These are phyloP conservation scores for Cantharis rufa DNA, from an alignment of 2,888 invertebrate species.

Conservation along the genomic window DNA sequence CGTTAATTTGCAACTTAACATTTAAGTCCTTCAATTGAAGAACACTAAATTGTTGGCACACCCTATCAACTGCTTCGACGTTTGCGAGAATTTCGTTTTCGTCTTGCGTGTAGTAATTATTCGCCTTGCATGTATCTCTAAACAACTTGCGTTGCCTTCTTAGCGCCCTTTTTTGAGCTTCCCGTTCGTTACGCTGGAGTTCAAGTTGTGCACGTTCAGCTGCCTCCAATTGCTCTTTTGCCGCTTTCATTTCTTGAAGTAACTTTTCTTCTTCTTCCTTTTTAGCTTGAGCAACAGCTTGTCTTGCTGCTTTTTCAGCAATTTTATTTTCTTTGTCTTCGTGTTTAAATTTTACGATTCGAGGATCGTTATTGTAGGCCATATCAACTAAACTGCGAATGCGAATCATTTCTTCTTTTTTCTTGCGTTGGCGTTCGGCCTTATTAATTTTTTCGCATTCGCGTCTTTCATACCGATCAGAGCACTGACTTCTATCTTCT, in stretches of 20 bases:
- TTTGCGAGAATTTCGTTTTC: conserved; percentile 76
- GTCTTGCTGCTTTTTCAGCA: conserved; percentile 86
- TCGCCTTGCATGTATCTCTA: conserved; percentile 77
- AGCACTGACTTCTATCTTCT: conserved; percentile 97
- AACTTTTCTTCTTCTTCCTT: conserved; percentile 83
- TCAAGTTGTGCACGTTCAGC: conserved; percentile 83
- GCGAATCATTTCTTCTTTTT: conserved; percentile 95
- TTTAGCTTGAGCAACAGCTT: conserved; percentile 79
- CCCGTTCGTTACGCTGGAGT: conserved; percentile 81
- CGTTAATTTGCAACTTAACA: conserved; percentile 68
- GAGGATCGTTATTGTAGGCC: conserved; percentile 92
- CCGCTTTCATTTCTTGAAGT: conserved; percentile 71
- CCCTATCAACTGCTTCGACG: conserved; percentile 90
- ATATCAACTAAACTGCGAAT: conserved; percentile 90
- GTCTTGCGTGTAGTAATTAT: conserved; percentile 76
- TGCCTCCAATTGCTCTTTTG: conserved; percentile 77
- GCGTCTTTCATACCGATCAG: conserved; percentile 92
- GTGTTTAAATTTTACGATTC: conserved; percentile 89
- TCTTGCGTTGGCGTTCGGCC: conserved; percentile 85
- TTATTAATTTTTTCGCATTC: conserved; percentile 99
- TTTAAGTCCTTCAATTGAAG: conserved; percentile 77
- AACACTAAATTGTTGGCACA: conserved; percentile 80
- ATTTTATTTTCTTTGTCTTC: conserved; percentile 90
- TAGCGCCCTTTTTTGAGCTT: conserved; percentile 82
- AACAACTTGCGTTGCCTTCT: conserved; percentile 85